Evolutionary conservation across 2,113 vertebrate genomes (phyloP).

Genomic region (Syrrhaptes paradoxus): DNA sequence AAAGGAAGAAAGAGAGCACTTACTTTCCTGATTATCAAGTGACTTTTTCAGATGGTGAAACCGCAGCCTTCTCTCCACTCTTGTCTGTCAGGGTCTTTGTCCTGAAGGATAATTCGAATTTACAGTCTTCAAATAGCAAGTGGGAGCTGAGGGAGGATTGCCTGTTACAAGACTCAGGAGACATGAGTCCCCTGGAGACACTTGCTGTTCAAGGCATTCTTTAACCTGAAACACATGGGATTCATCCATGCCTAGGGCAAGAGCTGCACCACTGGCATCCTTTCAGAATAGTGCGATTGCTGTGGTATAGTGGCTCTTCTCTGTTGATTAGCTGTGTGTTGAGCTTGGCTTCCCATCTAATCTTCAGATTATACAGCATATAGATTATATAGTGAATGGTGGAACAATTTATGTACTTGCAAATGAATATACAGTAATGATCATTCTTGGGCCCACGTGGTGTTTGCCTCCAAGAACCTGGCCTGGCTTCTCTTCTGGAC

Average conservation of each 20-base stretch:
- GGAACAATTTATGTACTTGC: not conserved
- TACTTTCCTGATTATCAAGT: not conserved
- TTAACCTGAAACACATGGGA: not conserved
- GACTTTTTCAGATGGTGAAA: not conserved
- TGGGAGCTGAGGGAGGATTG: not conserved
- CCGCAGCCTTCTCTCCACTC: not conserved
- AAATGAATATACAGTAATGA: not conserved
- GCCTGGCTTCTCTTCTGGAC: not conserved
- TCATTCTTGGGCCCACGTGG: not conserved
- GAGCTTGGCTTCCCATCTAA: not conserved
- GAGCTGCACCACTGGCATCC: not conserved
- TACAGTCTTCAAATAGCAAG: not conserved
- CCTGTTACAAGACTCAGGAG: not conserved
- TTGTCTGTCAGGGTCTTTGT: not conserved
- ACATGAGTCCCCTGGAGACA: fast-evolving
- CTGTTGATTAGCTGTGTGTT: not conserved
- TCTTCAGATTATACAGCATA: not conserved
- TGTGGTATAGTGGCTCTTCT: not conserved
- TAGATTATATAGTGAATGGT: not conserved
- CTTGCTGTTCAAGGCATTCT: not conserved
- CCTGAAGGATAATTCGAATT: not conserved
- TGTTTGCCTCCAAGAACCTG: not conserved
- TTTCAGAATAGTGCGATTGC: not conserved
- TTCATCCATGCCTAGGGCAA: not conserved
- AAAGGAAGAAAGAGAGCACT: not conserved